A percentile compares a stretch with the other conserved stretches of the same genome.
Evolutionary conservation across 2,113 vertebrate species (phyloP).

Genomic region (Balaeniceps rex): DNA sequence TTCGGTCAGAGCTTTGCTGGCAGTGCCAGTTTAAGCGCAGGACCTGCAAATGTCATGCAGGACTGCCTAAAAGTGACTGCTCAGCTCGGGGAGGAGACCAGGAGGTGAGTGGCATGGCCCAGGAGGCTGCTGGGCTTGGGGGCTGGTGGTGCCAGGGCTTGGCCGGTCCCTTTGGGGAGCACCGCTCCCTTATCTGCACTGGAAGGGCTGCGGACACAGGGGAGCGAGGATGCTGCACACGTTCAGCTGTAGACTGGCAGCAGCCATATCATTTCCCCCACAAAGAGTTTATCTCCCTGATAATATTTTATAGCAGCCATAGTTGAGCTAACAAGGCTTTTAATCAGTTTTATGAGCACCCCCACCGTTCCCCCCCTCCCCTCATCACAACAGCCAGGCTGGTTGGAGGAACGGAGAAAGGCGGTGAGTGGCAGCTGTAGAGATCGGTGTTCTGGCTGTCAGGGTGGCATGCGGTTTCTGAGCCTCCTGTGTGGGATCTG

Average conservation of each 20-base stretch:
- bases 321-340: neutral
- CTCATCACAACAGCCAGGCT: neutral
- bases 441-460: neutral
- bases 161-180: neutral
- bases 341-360: neutral
- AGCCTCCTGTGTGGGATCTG: neutral
- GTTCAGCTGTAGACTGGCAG: neutral
- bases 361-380: neutral
- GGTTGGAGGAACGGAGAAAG: neutral
- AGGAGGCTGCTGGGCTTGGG: neutral
- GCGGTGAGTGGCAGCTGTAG: neutral
- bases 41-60: fast-evolving
- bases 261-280: neutral
- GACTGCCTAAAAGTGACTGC: neutral
- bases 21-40: neutral
- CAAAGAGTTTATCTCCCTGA: neutral
- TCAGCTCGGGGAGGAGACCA: neutral
- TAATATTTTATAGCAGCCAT: neutral
- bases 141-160: neutral
- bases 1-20: neutral
- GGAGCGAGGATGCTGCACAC: fast-evolving
- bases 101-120: neutral
- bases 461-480: fast-evolving
- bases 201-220: neutral
- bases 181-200: fast-evolving